phyloP scores from a whole-genome alignment of 1,140 invertebrate species.

The Nebria ingens region DNA sequence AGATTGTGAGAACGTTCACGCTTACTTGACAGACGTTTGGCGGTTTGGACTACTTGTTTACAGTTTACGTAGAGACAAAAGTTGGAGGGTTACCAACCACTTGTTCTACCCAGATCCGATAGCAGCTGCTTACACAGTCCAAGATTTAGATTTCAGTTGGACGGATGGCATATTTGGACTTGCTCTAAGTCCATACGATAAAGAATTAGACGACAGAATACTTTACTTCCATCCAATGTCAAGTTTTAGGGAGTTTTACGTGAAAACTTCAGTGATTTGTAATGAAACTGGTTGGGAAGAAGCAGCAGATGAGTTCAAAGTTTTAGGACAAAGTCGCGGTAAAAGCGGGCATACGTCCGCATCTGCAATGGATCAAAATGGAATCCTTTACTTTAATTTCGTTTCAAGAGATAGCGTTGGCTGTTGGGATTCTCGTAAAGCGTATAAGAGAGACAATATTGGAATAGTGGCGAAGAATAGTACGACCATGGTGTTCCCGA shows the following conservation, averaged over 20 bases:
- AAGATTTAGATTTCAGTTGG: conserved; percentile 68
- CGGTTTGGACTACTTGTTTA: conserved; percentile 61
- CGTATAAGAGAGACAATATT: conserved; percentile 49
- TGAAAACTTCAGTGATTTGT: conserved; percentile 50
- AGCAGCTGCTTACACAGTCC: conserved; percentile 54
- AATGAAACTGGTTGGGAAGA: conserved; percentile 44
- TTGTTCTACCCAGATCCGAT: conserved; percentile 68
- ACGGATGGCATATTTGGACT: conserved; percentile 70
- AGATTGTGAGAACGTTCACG: conserved; percentile 54
- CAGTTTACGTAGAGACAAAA: conserved; percentile 48
- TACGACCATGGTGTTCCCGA: conserved; percentile 58
- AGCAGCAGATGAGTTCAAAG: conserved; percentile 46
- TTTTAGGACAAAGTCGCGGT: conserved; percentile 51
- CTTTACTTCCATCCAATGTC: conserved; percentile 73
- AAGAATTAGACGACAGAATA: conserved; percentile 41
- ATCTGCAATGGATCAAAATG: conserved; percentile 54
- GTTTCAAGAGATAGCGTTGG: conserved; percentile 60
- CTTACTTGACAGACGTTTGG: conserved; percentile 67
- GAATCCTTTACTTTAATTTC: conserved; percentile 68
- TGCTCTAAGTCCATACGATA: conserved; percentile 49
- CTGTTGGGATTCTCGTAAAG: conserved; percentile 67
- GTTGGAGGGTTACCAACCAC: conserved; percentile 64
- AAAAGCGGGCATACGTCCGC: conserved; percentile 56
- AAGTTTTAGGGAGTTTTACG: conserved; percentile 61
- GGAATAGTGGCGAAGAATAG: conserved; percentile 48